These are phyloP conservation scores for Macrostomum lignano DNA, from an alignment of 1,140 invertebrate genomes.

Conservation along the genomic window DNA sequence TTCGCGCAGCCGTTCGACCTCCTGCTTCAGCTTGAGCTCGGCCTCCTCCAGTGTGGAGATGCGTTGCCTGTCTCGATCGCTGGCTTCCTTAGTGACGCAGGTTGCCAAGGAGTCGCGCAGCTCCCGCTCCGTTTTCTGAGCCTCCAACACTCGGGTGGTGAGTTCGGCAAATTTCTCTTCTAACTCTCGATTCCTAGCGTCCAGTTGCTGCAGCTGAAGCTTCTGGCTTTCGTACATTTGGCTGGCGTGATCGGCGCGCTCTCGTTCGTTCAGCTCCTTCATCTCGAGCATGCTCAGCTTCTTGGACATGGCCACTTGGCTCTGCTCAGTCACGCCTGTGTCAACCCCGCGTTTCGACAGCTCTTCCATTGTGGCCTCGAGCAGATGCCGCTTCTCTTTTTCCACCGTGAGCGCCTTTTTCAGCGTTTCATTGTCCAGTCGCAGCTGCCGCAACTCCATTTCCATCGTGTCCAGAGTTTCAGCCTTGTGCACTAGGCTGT, in stretches of 20 bases:
- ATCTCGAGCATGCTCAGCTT: slow-evolving; percentile 25
- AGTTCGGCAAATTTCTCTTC: slow-evolving; percentile 27
- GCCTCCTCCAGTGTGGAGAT: slow-evolving; percentile 15
- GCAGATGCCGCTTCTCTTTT: slow-evolving; percentile 24
- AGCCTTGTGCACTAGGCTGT: slow-evolving; percentile 17
- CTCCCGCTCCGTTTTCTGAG: slow-evolving; percentile 22
- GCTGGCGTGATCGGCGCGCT: slow-evolving; percentile 24
- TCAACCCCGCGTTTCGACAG: too few relatives aligned
- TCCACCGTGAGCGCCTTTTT: slow-evolving; percentile 20
- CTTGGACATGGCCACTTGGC: slow-evolving; percentile 19
- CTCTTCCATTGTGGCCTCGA: slow-evolving; percentile 25
- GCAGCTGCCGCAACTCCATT: slow-evolving; percentile 16
- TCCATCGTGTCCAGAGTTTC: slow-evolving; percentile 11
- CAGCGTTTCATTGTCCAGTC: slow-evolving; percentile 17
- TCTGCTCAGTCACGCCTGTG: too few relatives aligned
- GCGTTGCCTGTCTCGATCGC: slow-evolving; percentile 21
- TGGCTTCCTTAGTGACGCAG: slow-evolving; percentile 20
- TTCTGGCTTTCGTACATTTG: slow-evolving; percentile 26
- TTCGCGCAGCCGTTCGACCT: slow-evolving; percentile 23
- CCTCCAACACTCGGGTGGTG: slow-evolving; percentile 12
- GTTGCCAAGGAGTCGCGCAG: slow-evolving; percentile 25
- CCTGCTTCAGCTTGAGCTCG: slow-evolving; percentile 15
- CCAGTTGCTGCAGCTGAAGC: slow-evolving; percentile 15
- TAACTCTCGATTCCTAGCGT: slow-evolving; percentile 21
- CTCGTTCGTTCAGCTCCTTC: slow-evolving; percentile 27